Percentiles rank a stretch among this genome's conserved stretches.
These are phyloP conservation scores for Drosophila quinaria DNA, from an alignment of 2,888 invertebrate species.

Conservation along the genomic window DNA sequence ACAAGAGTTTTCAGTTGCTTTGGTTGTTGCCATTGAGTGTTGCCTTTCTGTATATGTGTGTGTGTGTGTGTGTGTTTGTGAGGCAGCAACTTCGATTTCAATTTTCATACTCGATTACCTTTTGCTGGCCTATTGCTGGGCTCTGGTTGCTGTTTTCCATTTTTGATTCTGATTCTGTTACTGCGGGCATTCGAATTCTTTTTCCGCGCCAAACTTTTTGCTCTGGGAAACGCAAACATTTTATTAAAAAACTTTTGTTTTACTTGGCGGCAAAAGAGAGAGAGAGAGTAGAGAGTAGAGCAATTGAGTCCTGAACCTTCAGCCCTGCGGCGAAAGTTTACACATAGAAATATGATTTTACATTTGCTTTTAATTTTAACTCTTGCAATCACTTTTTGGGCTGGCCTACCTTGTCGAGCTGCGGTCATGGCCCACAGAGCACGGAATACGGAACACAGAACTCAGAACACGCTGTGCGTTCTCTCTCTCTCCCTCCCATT, in stretches of 20 bases:
- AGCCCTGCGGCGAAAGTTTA: conserved; percentile 68
- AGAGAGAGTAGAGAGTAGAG: conserved; percentile 14
- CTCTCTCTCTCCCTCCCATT: not conserved
- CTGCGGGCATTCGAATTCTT: conserved; percentile 47
- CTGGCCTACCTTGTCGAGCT: conserved; percentile 53
- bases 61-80: conserved; percentile 2
- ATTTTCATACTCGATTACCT: conserved; percentile 82
- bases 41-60: conserved; percentile 5
- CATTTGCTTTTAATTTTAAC: conserved; percentile 82
- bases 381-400: conserved; percentile 76
- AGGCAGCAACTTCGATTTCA: conserved; percentile 68
- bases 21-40: conserved; percentile 15
- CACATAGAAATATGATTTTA: conserved; percentile 82
- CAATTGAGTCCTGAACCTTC: conserved; percentile 43
- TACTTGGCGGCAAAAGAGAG: conserved; percentile 46
- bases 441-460: conserved; percentile 31
- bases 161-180: conserved; percentile 56
- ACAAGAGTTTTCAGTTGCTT: conserved; percentile 40
- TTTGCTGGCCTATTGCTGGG: conserved; percentile 63
- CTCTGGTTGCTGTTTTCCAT: conserved; percentile 25
- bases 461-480: conserved; percentile 13
- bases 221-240: conserved; percentile 77
- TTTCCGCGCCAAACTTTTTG: conserved; percentile 66
- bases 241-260: conserved; percentile 81
- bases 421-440: conserved; percentile 47